Evolutionary conservation across 1,140 invertebrate species (phyloP).

Genomic region (Temnothorax curvispinosus): DNA sequence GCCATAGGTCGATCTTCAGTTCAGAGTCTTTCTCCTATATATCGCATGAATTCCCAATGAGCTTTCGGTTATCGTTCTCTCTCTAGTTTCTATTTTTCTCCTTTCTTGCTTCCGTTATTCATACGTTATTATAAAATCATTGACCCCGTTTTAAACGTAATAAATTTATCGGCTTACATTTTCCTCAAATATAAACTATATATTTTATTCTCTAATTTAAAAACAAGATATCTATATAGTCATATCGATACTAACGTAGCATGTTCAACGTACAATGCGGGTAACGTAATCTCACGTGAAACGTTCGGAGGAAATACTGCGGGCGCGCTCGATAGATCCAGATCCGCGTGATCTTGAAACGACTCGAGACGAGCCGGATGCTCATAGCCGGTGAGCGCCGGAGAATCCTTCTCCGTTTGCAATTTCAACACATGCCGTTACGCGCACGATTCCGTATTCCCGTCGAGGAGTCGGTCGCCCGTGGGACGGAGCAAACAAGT

Average conservation of each 20-base stretch:
- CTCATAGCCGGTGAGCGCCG: neutral
- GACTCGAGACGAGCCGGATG: constrained; percentile 14
- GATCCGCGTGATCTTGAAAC: neutral
- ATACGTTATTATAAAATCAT: constrained; percentile 76
- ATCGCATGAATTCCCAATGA: constrained; percentile 81
- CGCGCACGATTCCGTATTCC: constrained; percentile 81
- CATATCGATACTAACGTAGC: neutral
- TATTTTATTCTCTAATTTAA: neutral
- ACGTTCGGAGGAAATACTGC: constrained; percentile 13
- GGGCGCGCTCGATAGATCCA: constrained; percentile 2
- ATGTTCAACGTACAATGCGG: neutral
- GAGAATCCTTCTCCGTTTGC: constrained; percentile 13
- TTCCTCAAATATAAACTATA: neutral
- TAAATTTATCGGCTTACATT: constrained; percentile 80
- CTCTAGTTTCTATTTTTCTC: constrained; percentile 33
- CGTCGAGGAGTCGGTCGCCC: constrained; percentile 74
- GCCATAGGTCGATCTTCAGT: constrained; percentile 63
- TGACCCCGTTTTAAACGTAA: constrained; percentile 79
- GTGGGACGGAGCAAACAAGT: constrained; percentile 83
- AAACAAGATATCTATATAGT: neutral
- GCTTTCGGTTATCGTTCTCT: constrained; percentile 57
- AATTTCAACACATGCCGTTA: constrained; percentile 54
- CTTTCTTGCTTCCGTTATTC: constrained; percentile 22
- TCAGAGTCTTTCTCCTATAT: constrained; percentile 70
- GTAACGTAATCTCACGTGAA: neutral